Percentiles rank a stretch among this genome's conserved stretches.
Evolutionary conservation across 1,140 invertebrate species (phyloP).

Genomic region (Armadillidium nasatum): DNA sequence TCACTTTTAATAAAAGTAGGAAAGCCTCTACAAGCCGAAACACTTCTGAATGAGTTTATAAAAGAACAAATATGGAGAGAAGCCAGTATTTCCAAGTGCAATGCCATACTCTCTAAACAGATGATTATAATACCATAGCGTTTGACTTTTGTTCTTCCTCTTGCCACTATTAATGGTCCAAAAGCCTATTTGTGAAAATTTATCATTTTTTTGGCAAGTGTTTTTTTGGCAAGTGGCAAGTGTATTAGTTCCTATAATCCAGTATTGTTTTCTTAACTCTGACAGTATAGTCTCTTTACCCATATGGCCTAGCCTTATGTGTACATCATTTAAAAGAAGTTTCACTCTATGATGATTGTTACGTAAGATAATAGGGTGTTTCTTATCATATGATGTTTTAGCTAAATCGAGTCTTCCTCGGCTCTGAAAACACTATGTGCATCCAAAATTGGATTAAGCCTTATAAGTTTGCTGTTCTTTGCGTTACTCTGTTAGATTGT

Average conservation of each 20-base stretch:
- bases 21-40: slow-evolving; percentile 47
- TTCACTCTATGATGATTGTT: no score
- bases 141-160: slow-evolving; percentile 32
- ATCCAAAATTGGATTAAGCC: no score
- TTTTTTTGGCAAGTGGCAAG: no score
- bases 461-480: no score
- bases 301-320: not conserved
- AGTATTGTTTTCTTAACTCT: not conserved
- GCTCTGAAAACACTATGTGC: no score
- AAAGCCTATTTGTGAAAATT: slow-evolving; percentile 27
- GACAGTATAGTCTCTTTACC: not conserved
- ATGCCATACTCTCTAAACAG: slow-evolving; percentile 46
- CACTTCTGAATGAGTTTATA: slow-evolving; percentile 48
- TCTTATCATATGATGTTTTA: no score
- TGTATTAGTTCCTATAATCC: not conserved
- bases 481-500: no score
- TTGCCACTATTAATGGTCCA: slow-evolving; percentile 18
- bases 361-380: no score
- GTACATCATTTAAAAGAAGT: no score
- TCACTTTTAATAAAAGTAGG: slow-evolving; percentile 47
- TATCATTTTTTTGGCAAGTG: no score
- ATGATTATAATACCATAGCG: slow-evolving; percentile 47
- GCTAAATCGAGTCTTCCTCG: no score
- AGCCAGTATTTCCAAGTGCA: slow-evolving; percentile 47
- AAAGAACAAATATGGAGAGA: slow-evolving; percentile 28